Conservation (phyloP, 2,113 vertebrate genomes). For the Cavia aperea region DNA sequence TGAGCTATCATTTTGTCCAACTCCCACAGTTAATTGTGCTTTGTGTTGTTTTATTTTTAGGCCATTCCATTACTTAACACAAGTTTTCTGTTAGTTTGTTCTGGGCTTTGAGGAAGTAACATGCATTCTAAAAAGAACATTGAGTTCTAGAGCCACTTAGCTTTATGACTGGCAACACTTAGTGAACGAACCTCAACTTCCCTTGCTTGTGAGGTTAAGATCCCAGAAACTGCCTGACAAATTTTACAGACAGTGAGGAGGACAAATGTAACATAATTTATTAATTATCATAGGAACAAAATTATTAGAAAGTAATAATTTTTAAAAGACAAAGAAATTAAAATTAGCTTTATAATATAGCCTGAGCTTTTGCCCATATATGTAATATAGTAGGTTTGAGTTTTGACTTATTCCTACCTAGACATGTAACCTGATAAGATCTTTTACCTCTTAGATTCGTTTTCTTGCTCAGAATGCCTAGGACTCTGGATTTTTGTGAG, state of each 20-base stretch:
- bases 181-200: neutral
- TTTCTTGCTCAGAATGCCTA: neutral
- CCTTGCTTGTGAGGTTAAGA: neutral
- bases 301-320: neutral
- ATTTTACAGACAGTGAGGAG: neutral
- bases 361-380: neutral
- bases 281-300: neutral
- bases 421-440: neutral
- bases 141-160: neutral
- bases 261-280: neutral
- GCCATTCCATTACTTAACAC: neutral
- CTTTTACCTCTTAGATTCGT: neutral
- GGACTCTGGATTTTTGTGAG: neutral
- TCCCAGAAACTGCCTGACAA: neutral
- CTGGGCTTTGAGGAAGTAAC: neutral
- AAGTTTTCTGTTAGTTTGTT: slow-evolving; percentile 8
- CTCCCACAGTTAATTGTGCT: neutral
- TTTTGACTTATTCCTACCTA: slow-evolving; percentile 9
- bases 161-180: neutral
- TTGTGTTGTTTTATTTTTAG: neutral
- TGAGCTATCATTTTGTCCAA: neutral
- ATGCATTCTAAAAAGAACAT: neutral
- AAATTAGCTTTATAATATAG: neutral
- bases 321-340: neutral
- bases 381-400: neutral